Evolutionary conservation across 2,888 invertebrate genomes (phyloP), one percentile per base, ranked within the genome.

Genomic region (Hydraecia micacea): DNA sequence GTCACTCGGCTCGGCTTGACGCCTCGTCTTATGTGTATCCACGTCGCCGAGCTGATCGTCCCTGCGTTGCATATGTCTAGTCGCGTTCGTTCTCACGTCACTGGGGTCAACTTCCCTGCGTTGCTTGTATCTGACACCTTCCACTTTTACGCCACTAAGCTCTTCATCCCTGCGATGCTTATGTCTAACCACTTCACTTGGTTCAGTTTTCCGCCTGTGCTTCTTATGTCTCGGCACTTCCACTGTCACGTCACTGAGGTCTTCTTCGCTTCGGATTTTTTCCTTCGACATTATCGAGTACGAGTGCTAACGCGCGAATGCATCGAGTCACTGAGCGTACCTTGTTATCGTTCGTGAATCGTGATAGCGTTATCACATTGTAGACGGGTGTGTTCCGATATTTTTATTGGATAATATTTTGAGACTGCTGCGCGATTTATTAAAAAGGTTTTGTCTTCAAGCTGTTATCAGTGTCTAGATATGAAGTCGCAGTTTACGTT

Each of bases 301-400:
- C 76, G 67, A 80, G 79, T 77, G 77, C 73, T 72, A 67, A 46
- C 67, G 68, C 49, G 70, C 78, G 80, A 83, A 79, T 85, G 80
- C 85, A 78, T 83, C 81, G 85, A 71, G 32, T 73, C 78, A 89
- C 90, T 89, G 86, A 75, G 62, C 67, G 76, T 67, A 80, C 25
- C 25, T 69, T 71, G 66, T 66, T 86, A 88, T 85, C 87, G 79
- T 79, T 58, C 15, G 67, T 77, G 85, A 36, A 36, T 36, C 4
- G 5, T 36, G 36, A 86, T 87, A 86, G 73, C 68, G 66, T 85
- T 85, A 86, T 86, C 36, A 36, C 5, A n/a, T n/a, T n/a, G n/a
- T 68, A 75, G 75, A 63, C 73, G 82, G 78, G 80, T 86, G 82
- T 77, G 77, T 70, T 83, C 70, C 67, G 84, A 85, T 84, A 81